phyloP scores from a whole-genome alignment of 2,113 vertebrate species.

The Bungarus multicinctus region DNA sequence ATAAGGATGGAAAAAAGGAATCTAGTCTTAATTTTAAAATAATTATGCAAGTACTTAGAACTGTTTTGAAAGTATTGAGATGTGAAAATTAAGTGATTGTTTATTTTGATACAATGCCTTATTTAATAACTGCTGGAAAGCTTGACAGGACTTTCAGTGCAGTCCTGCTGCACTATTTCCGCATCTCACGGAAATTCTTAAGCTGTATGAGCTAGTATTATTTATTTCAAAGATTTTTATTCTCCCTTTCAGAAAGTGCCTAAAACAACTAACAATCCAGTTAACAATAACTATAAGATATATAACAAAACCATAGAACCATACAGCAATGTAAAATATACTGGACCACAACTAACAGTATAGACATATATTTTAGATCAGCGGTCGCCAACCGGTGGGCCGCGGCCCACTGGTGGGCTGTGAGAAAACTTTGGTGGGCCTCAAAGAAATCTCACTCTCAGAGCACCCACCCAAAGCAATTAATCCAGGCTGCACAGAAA shows the following conservation, averaged over 20 bases:
- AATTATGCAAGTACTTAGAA: neutral
- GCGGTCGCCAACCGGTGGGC: no score
- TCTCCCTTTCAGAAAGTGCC: neutral
- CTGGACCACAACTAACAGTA: neutral
- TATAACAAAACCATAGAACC: neutral
- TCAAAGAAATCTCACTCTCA: no score
- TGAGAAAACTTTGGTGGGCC: no score
- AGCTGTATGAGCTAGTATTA: neutral
- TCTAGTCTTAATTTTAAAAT: neutral
- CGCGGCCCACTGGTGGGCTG: no score
- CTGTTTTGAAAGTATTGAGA: neutral
- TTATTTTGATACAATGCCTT: neutral
- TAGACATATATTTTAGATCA: neutral
- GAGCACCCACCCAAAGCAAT: no score
- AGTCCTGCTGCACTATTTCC: neutral
- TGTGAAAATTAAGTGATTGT: neutral
- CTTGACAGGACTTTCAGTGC: neutral
- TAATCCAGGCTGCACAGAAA: no score
- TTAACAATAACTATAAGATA: neutral
- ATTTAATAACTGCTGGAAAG: neutral
- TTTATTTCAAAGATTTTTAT: neutral
- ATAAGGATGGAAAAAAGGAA: neutral
- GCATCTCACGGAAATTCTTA: neutral
- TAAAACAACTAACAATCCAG: neutral
- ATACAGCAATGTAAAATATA: neutral